Evolutionary conservation across 2,888 invertebrate genomes (phyloP).

Genomic region (Scaptomyza cyrtandrae): DNA sequence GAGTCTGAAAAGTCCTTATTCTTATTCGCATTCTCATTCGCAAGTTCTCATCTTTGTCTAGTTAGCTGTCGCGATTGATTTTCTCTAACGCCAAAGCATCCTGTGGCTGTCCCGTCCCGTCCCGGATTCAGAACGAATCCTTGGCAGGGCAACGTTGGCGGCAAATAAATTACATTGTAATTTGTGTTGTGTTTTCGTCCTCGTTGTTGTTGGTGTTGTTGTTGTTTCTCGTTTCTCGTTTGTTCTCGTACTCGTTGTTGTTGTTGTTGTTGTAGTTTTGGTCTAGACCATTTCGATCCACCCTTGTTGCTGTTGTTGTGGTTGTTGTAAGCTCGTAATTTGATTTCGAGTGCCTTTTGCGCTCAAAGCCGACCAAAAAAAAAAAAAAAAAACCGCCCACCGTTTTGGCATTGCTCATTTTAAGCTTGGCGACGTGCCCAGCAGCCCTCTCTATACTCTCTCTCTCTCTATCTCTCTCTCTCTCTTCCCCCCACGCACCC

Average conservation of each 20-base stretch:
- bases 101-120: neutral
- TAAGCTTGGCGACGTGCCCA: slow-evolving; percentile 59
- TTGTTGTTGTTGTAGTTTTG: slow-evolving; percentile 37
- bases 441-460: slow-evolving; percentile 23
- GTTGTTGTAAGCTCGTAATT: slow-evolving; percentile 68
- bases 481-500: slow-evolving; percentile 8
- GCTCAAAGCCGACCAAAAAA: slow-evolving; percentile 28
- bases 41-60: slow-evolving; percentile 35
- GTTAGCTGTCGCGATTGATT: slow-evolving; percentile 73
- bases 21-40: neutral
- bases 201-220: slow-evolving; percentile 37
- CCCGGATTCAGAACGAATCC: slow-evolving; percentile 6
- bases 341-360: slow-evolving; percentile 73
- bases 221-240: slow-evolving; percentile 34
- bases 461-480: neutral
- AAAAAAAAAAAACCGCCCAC: slow-evolving; percentile 44
- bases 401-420: slow-evolving; percentile 73
- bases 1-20: no score
- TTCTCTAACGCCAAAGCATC: slow-evolving; percentile 59
- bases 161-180: slow-evolving; percentile 82
- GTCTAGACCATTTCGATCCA: slow-evolving; percentile 63
- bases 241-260: slow-evolving; percentile 28
- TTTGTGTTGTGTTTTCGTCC: slow-evolving; percentile 68
- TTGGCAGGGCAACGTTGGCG: slow-evolving; percentile 56
- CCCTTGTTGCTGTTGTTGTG: slow-evolving; percentile 20